These are phyloP conservation scores for Drosophila malerkotliana DNA, from an alignment of 1,140 invertebrate genomes.

Conservation along the genomic window DNA sequence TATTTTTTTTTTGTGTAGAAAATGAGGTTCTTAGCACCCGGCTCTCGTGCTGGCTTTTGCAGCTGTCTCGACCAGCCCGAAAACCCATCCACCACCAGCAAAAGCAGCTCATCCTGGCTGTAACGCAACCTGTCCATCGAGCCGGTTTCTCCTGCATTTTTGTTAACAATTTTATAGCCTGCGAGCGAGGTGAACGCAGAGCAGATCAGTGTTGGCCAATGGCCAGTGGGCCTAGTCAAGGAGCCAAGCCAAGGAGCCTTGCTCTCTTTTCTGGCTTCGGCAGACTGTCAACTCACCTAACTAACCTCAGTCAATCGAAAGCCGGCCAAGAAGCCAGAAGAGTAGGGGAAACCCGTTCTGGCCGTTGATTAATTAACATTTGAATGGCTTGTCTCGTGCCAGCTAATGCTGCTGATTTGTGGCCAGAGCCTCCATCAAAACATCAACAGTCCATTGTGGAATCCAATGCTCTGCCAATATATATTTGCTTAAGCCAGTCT, in stretches of 20 bases:
- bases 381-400: conserved; percentile 63
- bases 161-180: neutral
- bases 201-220: conserved; percentile 12
- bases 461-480: conserved; percentile 35
- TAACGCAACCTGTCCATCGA: conserved; percentile 23
- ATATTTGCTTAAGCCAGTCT: conserved; percentile 20
- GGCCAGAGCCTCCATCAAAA: conserved; percentile 31
- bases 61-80: conserved; percentile 42
- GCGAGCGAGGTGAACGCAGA: neutral
- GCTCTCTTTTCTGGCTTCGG: conserved; percentile 38
- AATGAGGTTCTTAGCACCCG: conserved; percentile 48
- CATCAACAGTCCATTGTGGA: conserved; percentile 45
- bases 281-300: conserved; percentile 53
- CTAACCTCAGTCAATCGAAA: conserved; percentile 71
- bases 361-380: conserved; percentile 70
- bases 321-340: conserved; percentile 40
- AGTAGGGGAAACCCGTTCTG: conserved; percentile 14
- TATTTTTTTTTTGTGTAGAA: conserved; percentile 16
- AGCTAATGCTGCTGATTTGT: conserved; percentile 65
- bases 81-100: conserved; percentile 23
- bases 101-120: conserved; percentile 29
- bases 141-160: conserved; percentile 28
- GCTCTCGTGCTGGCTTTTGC: conserved; percentile 40
- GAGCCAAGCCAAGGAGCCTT: conserved; percentile 6
- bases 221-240: conserved; percentile 19